A percentile compares a stretch with the other conserved stretches of the same genome.
phyloP scores from a whole-genome alignment of 53 echinoderm and acorn worm genomes.

The Astropecten irregularis region DNA sequence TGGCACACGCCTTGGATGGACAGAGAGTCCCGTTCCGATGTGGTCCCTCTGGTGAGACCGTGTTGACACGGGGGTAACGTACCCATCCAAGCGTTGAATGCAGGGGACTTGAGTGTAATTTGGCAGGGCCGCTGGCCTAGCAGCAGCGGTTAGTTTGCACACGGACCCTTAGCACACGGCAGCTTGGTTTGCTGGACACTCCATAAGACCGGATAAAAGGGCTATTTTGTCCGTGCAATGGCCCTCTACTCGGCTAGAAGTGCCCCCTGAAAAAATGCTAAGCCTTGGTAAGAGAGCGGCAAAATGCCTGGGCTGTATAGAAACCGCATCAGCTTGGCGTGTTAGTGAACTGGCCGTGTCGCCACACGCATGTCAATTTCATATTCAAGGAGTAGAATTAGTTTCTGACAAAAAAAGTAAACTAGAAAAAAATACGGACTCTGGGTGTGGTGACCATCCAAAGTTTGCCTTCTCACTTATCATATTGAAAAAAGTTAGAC shows the following conservation, averaged over 20 bases:
- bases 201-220: slow-evolving; percentile 44
- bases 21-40: slow-evolving; percentile 13
- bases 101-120: slow-evolving; percentile 44
- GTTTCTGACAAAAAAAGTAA: too few relatives aligned
- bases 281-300: neutral
- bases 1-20: too few relatives aligned
- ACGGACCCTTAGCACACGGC: slow-evolving; percentile 37
- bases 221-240: slow-evolving; percentile 29
- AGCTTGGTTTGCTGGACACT: slow-evolving; percentile 49
- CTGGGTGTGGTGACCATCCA: too few relatives aligned
- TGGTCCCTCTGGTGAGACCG: neutral
- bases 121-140: slow-evolving; percentile 5
- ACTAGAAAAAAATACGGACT: too few relatives aligned
- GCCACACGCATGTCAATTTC: slow-evolving; percentile 12
- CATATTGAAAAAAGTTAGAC: too few relatives aligned
- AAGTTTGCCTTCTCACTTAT: too few relatives aligned
- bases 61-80: slow-evolving; percentile 52
- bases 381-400: neutral
- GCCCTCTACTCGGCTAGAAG: slow-evolving; percentile 24
- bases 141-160: slow-evolving; percentile 27
- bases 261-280: slow-evolving; percentile 27
- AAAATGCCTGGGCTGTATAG: slow-evolving; percentile 8
- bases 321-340: neutral
- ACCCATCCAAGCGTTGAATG: slow-evolving; percentile 38
- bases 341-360: slow-evolving; percentile 1